Evolutionary conservation across 92 coral and sea anemone species (phyloP).

Genomic region (Epizoanthus illoricatus): DNA sequence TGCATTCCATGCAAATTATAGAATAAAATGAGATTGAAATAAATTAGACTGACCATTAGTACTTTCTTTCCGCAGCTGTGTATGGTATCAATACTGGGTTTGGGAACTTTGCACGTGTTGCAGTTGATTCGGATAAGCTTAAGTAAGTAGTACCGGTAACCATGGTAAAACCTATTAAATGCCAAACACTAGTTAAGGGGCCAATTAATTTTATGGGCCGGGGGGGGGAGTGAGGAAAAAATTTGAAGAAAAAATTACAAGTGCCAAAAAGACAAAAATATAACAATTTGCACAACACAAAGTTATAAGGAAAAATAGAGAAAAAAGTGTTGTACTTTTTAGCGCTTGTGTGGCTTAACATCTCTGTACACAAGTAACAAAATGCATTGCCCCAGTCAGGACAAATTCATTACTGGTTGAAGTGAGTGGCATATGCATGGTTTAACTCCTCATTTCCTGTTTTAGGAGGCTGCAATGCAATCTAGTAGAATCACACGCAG

Average conservation of each 20-base stretch:
- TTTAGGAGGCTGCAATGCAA: constrained; percentile 22
- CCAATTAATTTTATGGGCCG: no score
- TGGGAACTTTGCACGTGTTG: constrained; percentile 40
- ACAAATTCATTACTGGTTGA: not conserved
- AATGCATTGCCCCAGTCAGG: not conserved
- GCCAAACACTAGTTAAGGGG: no score
- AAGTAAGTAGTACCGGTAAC: constrained; percentile 27
- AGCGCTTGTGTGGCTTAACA: no score
- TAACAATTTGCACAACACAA: no score
- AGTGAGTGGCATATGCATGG: not conserved
- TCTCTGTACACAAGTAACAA: no score
- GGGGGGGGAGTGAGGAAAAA: no score
- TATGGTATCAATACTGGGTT: constrained; percentile 36
- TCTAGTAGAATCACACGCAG: constrained; percentile 34
- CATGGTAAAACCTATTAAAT: not conserved
- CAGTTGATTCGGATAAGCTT: constrained; percentile 33
- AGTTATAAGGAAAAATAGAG: no score
- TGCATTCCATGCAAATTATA: no score
- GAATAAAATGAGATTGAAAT: no score
- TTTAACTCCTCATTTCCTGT: not conserved
- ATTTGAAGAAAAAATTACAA: no score
- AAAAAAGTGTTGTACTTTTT: no score
- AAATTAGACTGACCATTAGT: not conserved
- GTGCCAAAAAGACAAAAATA: no score
- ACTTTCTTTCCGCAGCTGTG: constrained; percentile 20